A percentile compares a stretch with the other conserved stretches of the same genome.
These are phyloP conservation scores for Falcaria lacertinaria DNA, from an alignment of 2,888 invertebrate genomes.

Conservation along the genomic window DNA sequence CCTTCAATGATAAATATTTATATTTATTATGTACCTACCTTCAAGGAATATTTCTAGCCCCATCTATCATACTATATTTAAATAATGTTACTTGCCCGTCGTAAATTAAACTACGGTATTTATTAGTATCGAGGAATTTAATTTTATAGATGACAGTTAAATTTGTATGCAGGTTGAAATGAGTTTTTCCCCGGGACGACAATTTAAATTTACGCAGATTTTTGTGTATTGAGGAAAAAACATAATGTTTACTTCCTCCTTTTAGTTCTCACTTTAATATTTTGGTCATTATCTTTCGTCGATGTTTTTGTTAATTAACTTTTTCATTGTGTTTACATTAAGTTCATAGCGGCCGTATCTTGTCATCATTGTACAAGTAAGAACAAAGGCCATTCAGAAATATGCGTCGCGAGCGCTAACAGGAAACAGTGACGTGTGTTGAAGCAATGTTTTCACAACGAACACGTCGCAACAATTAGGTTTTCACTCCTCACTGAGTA, in stretches of 20 bases:
- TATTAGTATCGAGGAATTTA: neutral
- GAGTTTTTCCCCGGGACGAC: too few species aligned
- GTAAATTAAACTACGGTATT: conserved; percentile 7
- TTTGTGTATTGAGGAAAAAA: too few species aligned
- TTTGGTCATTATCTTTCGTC: too few species aligned
- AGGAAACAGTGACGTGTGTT: conserved; percentile 67
- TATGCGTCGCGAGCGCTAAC: conserved; percentile 49
- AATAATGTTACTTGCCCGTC: conserved; percentile 10
- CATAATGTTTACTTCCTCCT: too few species aligned
- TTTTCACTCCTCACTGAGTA: conserved; percentile 58
- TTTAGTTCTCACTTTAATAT: too few species aligned
- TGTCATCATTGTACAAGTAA: conserved; percentile 63
- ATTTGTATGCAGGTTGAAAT: too few species aligned
- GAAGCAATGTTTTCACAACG: conserved; percentile 61
- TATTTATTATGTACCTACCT: conserved; percentile 16
- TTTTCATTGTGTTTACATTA: conserved; percentile 33
- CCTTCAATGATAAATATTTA: conserved; percentile 36
- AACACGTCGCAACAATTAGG: conserved; percentile 64
- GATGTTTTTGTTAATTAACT: conserved; percentile 16
- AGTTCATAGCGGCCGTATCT: conserved; percentile 35
- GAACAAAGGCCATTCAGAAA: conserved; percentile 75
- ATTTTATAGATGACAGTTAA: neutral
- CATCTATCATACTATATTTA: conserved; percentile 10
- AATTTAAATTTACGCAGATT: too few species aligned
- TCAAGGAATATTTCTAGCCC: conserved; percentile 2